Percentiles rank a stretch among this genome's conserved stretches.
Conservation (phyloP, 1,140 invertebrate genomes). For the Cecropterus lyciades region DNA sequence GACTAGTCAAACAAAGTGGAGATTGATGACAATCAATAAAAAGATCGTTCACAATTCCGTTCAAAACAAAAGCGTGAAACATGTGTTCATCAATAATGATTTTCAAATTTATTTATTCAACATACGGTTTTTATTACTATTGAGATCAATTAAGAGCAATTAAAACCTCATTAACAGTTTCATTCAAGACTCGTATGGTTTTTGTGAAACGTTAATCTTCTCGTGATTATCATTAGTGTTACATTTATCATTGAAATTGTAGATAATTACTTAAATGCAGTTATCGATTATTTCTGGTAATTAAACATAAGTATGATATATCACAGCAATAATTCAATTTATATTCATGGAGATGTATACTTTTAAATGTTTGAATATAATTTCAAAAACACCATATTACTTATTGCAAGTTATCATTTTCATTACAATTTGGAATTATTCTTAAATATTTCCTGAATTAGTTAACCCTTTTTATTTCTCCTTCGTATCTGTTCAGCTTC, state of each 20-base stretch:
- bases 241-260: conserved; percentile 9
- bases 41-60: conserved; percentile 2
- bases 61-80: conserved; percentile 28
- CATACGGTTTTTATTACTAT: conserved; percentile 18
- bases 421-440: too few species aligned
- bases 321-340: background rate
- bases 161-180: conserved; percentile 30
- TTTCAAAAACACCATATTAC: too few species aligned
- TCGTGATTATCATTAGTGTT: conserved; percentile 19
- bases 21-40: conserved; percentile 28
- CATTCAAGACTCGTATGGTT: conserved; percentile 16
- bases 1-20: too few species aligned
- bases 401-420: too few species aligned
- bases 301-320: background rate
- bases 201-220: conserved; percentile 18
- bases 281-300: background rate
- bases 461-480: too few species aligned
- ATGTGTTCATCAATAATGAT: conserved; percentile 1
- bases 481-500: too few species aligned
- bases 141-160: conserved; percentile 21
- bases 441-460: too few species aligned
- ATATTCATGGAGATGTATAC: too few species aligned
- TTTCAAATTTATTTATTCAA: conserved; percentile 21
- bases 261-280: conserved; percentile 8
- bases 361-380: too few species aligned